Evolutionary conservation across 1,140 invertebrate genomes (phyloP).

Genomic region (Drosophila bocqueti): DNA sequence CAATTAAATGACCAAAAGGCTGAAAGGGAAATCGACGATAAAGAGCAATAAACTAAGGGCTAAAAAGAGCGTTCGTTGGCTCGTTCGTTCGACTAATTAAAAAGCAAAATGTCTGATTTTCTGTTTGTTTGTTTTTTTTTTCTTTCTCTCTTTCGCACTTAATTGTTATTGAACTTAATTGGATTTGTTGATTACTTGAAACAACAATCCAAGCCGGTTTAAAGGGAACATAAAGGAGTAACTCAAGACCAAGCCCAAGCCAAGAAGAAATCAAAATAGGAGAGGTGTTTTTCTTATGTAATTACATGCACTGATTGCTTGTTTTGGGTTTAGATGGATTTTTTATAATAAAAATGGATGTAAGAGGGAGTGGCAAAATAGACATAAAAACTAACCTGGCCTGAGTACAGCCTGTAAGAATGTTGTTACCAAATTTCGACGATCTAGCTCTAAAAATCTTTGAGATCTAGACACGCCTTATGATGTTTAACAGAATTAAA

Average conservation of each 20-base stretch:
- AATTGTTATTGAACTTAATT: slow-evolving; percentile 73
- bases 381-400: neutral
- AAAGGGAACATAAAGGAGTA: slow-evolving; percentile 14
- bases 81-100: slow-evolving; percentile 38
- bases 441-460: neutral
- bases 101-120: slow-evolving; percentile 46
- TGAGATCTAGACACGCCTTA: neutral
- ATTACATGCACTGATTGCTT: slow-evolving; percentile 31
- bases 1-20: slow-evolving; percentile 49
- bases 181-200: slow-evolving; percentile 56
- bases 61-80: slow-evolving; percentile 12
- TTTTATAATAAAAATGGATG: neutral
- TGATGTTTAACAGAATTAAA: neutral
- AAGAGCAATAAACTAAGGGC: slow-evolving; percentile 59
- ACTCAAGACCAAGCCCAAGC: neutral
- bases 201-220: slow-evolving; percentile 13
- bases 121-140: slow-evolving; percentile 15
- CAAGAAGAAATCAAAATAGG: slow-evolving; percentile 22
- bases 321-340: slow-evolving; percentile 14
- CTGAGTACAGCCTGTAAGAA: neutral
- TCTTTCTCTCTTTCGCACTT: slow-evolving; percentile 17
- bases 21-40: slow-evolving; percentile 27
- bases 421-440: neutral
- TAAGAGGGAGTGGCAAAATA: neutral
- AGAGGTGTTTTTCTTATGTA: slow-evolving; percentile 46